Percentiles rank a stretch among this genome's conserved stretches.
phyloP scores from a whole-genome alignment of 2,888 invertebrate genomes.

The Ptilodon capucinus region DNA sequence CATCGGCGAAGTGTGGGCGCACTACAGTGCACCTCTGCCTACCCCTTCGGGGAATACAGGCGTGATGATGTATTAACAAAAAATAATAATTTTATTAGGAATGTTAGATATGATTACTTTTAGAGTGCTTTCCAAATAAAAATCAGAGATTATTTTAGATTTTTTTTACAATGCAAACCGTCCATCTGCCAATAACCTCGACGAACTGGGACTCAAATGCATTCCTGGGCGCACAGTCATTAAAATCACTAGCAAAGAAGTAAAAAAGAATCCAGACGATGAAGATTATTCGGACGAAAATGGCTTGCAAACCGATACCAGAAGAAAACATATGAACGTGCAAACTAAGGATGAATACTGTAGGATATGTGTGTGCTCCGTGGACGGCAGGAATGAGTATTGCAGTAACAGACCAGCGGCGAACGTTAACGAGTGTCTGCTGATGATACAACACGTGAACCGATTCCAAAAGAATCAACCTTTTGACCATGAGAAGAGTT shows the following conservation, averaged over 20 bases:
- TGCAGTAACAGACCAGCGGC: slow-evolving; percentile 60
- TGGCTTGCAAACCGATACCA: slow-evolving; percentile 4
- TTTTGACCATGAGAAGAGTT: slow-evolving; percentile 44
- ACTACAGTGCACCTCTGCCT: too few relatives aligned
- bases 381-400: slow-evolving; percentile 55
- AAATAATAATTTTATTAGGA: too few relatives aligned
- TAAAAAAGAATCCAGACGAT: not conserved
- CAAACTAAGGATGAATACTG: slow-evolving; percentile 49
- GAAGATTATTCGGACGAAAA: slow-evolving; percentile 19
- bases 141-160: slow-evolving; percentile 44
- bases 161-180: slow-evolving; percentile 48
- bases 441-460: slow-evolving; percentile 36
- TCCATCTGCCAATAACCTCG: slow-evolving; percentile 34
- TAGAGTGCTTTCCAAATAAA: too few relatives aligned
- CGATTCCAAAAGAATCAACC: slow-evolving; percentile 38
- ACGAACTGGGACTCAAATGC: slow-evolving; percentile 42
- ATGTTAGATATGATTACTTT: too few relatives aligned
- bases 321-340: slow-evolving; percentile 51
- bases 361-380: slow-evolving; percentile 62
- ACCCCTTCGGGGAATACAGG: too few relatives aligned
- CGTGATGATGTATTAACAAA: too few relatives aligned
- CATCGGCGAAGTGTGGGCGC: too few relatives aligned
- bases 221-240: slow-evolving; percentile 64
- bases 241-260: slow-evolving; percentile 28
- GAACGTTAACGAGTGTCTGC: slow-evolving; percentile 65